Conservation (phyloP, 2,888 invertebrate species). For the Teleiodes luculella region DNA sequence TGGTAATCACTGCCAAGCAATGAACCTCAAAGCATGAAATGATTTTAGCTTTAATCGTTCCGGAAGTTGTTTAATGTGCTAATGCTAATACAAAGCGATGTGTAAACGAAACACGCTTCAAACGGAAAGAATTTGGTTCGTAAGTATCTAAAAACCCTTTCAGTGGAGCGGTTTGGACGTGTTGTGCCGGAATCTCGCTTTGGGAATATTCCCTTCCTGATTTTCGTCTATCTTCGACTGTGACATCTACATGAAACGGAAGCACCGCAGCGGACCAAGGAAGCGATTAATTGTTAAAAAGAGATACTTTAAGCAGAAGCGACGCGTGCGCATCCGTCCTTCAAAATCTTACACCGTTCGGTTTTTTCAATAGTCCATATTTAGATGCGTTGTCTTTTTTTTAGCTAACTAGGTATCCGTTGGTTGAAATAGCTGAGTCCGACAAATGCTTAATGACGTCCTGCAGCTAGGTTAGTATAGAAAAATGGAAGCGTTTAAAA, state of each 20-base stretch:
- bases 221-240: background rate
- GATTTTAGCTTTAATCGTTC: no score
- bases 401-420: conserved; percentile 35
- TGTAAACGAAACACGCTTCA: background rate
- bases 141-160: background rate
- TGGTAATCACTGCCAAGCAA: no score
- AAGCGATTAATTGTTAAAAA: conserved; percentile 65
- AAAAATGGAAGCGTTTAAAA: conserved; percentile 30
- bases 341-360: conserved; percentile 26
- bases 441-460: conserved; percentile 60
- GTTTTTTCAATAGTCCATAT: conserved; percentile 42
- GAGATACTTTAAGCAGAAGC: conserved; percentile 42
- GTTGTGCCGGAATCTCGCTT: background rate
- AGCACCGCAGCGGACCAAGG: conserved; percentile 36
- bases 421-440: conserved; percentile 39
- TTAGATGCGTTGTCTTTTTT: conserved; percentile 29
- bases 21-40: no score
- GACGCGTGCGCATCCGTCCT: conserved; percentile 49
- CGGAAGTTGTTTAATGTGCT: background rate
- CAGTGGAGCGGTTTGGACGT: background rate
- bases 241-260: conserved; percentile 16
- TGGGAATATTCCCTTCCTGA: background rate
- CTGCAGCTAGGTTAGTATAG: conserved; percentile 35
- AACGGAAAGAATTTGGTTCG: background rate
- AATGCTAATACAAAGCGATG: background rate